These are phyloP conservation scores for Lagorchestes hirsutus DNA, from an alignment of 2,797 vertebrate genomes.

Conservation along the genomic window DNA sequence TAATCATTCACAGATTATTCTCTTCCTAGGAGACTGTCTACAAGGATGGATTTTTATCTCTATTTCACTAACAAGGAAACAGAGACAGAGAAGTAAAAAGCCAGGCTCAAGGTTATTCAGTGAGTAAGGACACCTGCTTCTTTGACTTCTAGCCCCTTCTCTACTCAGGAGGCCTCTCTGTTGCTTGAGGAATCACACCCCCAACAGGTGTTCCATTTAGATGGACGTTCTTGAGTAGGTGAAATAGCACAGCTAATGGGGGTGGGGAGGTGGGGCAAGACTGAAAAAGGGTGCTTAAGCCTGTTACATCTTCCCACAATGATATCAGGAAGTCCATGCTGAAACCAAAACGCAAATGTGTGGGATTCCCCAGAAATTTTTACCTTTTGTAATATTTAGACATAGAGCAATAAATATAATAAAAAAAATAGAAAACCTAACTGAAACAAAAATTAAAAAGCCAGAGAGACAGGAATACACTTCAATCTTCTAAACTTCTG, in stretches of 20 bases:
- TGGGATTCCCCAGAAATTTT: neutral
- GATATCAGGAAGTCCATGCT: fast-evolving
- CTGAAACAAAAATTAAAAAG: too few relatives aligned
- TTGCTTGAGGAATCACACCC: neutral
- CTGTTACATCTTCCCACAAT: neutral
- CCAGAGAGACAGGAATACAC: neutral
- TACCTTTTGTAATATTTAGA: neutral
- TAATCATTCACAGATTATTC: neutral
- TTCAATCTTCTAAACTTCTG: neutral
- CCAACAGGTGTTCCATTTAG: neutral
- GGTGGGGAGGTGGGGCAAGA: neutral
- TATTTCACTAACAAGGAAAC: neutral
- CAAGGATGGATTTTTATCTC: neutral
- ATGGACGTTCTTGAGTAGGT: neutral
- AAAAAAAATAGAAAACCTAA: neutral
- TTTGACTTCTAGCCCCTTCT: fast-evolving
- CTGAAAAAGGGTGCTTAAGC: neutral
- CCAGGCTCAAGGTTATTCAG: neutral
- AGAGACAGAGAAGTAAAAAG: neutral
- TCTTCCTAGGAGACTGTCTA: neutral
- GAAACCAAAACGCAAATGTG: neutral
- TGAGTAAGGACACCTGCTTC: neutral
- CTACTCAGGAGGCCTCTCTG: neutral
- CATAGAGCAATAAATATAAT: neutral
- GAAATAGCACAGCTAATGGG: neutral